Base-by-base conservation (phyloP, 2,113 vertebrate species). In the Myocastor coypus region DNA sequence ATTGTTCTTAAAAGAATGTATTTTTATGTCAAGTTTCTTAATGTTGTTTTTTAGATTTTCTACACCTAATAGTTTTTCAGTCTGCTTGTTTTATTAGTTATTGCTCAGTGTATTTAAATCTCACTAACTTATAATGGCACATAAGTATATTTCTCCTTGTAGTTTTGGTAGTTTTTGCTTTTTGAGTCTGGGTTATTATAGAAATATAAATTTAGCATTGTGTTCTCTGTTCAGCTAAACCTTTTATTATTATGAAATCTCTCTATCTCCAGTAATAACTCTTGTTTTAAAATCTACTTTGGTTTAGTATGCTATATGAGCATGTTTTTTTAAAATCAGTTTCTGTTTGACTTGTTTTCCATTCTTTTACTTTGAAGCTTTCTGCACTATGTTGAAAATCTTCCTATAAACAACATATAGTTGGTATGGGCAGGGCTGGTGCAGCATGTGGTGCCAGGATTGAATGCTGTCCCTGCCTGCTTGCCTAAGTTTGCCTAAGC, bases 21-120 rank as follows among this genome's bases (percentile, higher is more conserved):
- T 85, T 46, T 92, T 20, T 28, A 86, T 19, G 10, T 66, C 81
- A 61, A 13, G 19, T 86, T 85, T 94, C 34, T 57, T 84, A 8
- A 78, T 80, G 92, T 24, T 80, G 92, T 28, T 81, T 85, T 73
- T 59, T 46, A 84, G 6, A 63, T 73, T 40, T 92, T 87, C 19
- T 69, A 52, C 28, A 46, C 50, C 20, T 91, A 61, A 32, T 61
- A 19, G 12, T 20, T 94, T 92, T 83, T 94, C 28, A 55, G 1
- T 63, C 61, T 71, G 26, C 55, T 81, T 64, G 22, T 77, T 73
- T 92, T 94, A 42, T 87, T 69, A 30, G 19, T 75, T 66, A 26
- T 55, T 83, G 61, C 83, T 50, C 82, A 40, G 13, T 68, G 83
- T 61, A 40, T 61, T 95, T 66, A 63, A 77, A 59, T 91, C 14